These are phyloP conservation scores for Drepana arcuata DNA, from an alignment of 1,140 invertebrate species.

Conservation along the genomic window DNA sequence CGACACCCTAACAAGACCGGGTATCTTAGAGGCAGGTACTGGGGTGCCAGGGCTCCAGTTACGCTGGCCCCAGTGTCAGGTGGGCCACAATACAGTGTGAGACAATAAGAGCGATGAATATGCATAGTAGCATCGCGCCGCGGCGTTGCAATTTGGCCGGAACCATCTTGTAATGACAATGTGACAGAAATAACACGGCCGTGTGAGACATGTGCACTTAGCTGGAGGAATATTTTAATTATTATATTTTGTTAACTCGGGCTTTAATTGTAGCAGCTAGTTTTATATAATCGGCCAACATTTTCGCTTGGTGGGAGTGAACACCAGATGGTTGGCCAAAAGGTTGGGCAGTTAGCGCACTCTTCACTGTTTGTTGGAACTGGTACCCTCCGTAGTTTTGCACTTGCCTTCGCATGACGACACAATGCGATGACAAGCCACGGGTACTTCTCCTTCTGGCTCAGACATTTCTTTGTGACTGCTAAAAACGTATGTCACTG, in stretches of 20 bases:
- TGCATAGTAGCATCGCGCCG: slow-evolving; percentile 46
- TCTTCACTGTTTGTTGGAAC: neutral
- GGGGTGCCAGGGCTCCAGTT: slow-evolving; percentile 7
- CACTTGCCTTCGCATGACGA: no score
- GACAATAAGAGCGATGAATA: slow-evolving; percentile 53
- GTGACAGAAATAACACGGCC: slow-evolving; percentile 48
- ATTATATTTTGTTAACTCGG: neutral
- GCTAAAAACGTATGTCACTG: no score
- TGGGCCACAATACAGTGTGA: slow-evolving; percentile 37
- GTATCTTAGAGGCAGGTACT: no score
- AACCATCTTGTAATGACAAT: slow-evolving; percentile 52
- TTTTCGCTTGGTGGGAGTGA: no score
- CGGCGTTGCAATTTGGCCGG: slow-evolving; percentile 45
- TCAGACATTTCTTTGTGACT: no score
- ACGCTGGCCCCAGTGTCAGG: slow-evolving; percentile 18
- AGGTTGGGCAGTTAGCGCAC: no score
- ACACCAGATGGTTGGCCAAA: no score
- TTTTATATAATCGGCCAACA: neutral
- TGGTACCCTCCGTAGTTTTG: no score
- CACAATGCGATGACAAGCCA: no score
- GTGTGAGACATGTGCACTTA: neutral
- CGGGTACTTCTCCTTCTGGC: no score
- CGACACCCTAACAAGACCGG: neutral
- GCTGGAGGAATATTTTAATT: neutral
- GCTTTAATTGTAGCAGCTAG: neutral